phyloP scores from a whole-genome alignment of 1,140 invertebrate genomes.

The Camponotus pennsylvanicus region DNA sequence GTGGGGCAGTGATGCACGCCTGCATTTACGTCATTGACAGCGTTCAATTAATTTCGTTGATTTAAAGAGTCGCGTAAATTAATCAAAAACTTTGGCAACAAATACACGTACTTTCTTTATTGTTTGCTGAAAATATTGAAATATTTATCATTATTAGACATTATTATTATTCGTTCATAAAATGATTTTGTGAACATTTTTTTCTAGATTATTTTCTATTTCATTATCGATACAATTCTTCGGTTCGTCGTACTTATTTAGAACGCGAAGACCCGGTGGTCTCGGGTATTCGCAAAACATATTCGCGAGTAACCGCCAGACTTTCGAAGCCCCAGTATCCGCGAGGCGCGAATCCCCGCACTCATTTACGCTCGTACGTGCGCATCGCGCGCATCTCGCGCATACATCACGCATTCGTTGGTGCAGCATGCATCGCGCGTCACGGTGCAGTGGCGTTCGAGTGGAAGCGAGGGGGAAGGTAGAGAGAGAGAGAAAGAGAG shows the following conservation, averaged over 20 bases:
- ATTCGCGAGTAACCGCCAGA: slow-evolving; percentile 4
- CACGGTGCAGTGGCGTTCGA: slow-evolving; percentile 50
- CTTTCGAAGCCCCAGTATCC: slow-evolving; percentile 46
- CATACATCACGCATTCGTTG: slow-evolving; percentile 65
- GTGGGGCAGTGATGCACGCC: slow-evolving; percentile 37
- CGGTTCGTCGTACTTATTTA: neutral
- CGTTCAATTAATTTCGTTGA: slow-evolving; percentile 51
- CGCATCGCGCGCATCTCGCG: slow-evolving; percentile 57
- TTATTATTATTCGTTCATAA: too few species aligned
- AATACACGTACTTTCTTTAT: slow-evolving; percentile 7
- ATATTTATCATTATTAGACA: too few species aligned
- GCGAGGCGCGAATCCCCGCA: slow-evolving; percentile 59
- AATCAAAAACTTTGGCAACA: slow-evolving; percentile 39
- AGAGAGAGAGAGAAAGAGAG: neutral
- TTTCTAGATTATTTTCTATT: neutral
- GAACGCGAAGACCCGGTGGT: neutral
- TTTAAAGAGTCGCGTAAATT: slow-evolving; percentile 44
- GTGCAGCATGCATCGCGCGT: slow-evolving; percentile 47
- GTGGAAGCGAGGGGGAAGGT: slow-evolving; percentile 9
- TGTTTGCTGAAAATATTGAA: neutral
- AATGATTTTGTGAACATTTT: neutral
- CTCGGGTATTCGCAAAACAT: neutral
- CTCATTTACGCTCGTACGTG: slow-evolving; percentile 70
- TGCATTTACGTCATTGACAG: slow-evolving; percentile 46
- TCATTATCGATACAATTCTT: neutral